Evolutionary conservation across 2,797 vertebrate species (phyloP).

Genomic region (Hydrocynus forskahlii): DNA sequence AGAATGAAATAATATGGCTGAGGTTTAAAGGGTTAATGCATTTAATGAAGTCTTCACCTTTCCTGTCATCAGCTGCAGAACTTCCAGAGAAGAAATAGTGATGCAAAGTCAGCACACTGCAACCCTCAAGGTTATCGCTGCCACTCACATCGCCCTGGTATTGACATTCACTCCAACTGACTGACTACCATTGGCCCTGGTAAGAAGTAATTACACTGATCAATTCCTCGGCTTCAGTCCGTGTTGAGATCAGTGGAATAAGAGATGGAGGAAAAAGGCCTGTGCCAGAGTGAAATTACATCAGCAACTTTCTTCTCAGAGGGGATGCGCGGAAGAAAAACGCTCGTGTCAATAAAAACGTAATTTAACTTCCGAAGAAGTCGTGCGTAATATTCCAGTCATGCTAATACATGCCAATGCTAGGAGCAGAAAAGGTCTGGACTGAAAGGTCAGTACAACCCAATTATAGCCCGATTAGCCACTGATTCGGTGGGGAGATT

Average conservation of each 20-base stretch:
- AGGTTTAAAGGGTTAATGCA: background rate
- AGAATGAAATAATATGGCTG: background rate
- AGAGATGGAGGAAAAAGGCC: background rate
- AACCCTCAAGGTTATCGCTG: constrained; percentile 16
- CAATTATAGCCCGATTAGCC: constrained; percentile 13
- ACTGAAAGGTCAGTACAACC: constrained; percentile 13
- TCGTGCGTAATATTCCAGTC: constrained; percentile 13
- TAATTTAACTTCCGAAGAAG: constrained; percentile 11
- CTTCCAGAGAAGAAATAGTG: constrained; percentile 3
- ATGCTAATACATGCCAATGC: constrained; percentile 6
- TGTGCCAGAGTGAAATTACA: constrained; percentile 25
- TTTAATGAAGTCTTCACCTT: background rate
- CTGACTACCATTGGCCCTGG: constrained; percentile 26
- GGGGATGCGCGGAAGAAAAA: background rate
- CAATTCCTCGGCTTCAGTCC: constrained; percentile 29
- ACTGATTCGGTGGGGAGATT: constrained; percentile 18
- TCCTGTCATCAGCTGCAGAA: background rate
- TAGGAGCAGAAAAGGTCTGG: background rate
- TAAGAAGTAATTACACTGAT: constrained; percentile 42
- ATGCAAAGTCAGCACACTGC: constrained; percentile 14
- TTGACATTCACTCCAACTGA: constrained; percentile 29
- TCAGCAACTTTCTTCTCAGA: background rate
- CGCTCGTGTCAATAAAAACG: constrained; percentile 23
- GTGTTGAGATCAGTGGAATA: constrained; percentile 4
- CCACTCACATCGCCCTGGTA: constrained; percentile 13